These are phyloP conservation scores for Epistrophe eligans DNA, from an alignment of 2,888 invertebrate species.

Conservation along the genomic window DNA sequence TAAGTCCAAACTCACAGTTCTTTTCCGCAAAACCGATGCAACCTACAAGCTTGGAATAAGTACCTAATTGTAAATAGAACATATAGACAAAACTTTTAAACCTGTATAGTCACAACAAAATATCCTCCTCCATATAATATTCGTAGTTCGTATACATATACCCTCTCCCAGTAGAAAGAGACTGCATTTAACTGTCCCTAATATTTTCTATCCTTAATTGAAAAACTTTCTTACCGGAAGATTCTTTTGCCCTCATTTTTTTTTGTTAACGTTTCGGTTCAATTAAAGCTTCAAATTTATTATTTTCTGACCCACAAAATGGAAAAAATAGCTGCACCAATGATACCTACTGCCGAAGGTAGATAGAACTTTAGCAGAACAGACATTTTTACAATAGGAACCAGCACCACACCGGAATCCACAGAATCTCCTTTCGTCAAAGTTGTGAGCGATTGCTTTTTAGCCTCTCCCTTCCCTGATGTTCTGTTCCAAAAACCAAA, in stretches of 20 bases:
- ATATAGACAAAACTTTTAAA: slow-evolving; percentile 60
- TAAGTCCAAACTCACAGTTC: slow-evolving; percentile 44
- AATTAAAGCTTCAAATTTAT: slow-evolving; percentile 66
- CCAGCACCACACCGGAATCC: slow-evolving; percentile 11
- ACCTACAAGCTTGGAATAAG: neutral
- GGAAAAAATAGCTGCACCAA: slow-evolving; percentile 49
- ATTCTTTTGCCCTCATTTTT: slow-evolving; percentile 36
- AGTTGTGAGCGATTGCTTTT: slow-evolving; percentile 64
- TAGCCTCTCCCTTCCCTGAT: neutral
- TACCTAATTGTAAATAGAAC: slow-evolving; percentile 48
- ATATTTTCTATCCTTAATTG: slow-evolving; percentile 69
- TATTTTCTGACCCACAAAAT: slow-evolving; percentile 69
- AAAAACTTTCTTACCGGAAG: slow-evolving; percentile 65
- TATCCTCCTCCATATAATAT: neutral
- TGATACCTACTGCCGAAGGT: slow-evolving; percentile 1
- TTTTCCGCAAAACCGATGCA: neutral
- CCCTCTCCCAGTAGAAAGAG: slow-evolving; percentile 21
- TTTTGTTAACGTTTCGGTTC: slow-evolving; percentile 37
- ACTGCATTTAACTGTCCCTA: slow-evolving; percentile 60
- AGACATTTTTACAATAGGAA: slow-evolving; percentile 60
- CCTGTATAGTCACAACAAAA: slow-evolving; percentile 46
- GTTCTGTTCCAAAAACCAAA: neutral
- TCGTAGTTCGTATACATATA: no score
- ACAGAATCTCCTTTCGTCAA: slow-evolving; percentile 51
- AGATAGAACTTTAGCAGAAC: slow-evolving; percentile 32